Evolutionary conservation across 1,140 invertebrate genomes (phyloP).

Genomic region (Grapholita molesta): DNA sequence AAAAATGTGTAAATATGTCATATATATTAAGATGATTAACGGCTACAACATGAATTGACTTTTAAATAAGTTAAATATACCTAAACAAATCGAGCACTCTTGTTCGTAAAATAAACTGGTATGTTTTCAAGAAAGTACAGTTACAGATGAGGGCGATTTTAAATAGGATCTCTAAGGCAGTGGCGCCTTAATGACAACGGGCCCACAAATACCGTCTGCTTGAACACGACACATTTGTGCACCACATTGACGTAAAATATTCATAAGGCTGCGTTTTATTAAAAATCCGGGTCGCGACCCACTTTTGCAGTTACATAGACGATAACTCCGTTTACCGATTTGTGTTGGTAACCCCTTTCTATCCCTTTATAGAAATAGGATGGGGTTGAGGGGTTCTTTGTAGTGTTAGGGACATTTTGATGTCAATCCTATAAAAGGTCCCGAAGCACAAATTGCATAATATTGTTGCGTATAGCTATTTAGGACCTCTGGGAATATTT

Average conservation of each 20-base stretch:
- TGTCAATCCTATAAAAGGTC: neutral
- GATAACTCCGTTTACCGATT: neutral
- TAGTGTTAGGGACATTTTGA: neutral
- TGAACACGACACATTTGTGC: neutral
- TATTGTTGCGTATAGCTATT: neutral
- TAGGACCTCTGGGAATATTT: neutral
- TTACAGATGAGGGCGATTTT: too few species aligned
- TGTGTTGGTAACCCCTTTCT: neutral
- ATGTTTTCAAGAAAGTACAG: too few species aligned
- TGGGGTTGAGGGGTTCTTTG: neutral
- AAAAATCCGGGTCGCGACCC: slow-evolving; percentile 6
- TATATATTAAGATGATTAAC: too few species aligned
- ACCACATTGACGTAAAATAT: neutral
- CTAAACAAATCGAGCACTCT: too few species aligned
- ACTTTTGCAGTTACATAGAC: neutral
- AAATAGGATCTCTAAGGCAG: too few species aligned
- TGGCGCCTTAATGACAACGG: neutral
- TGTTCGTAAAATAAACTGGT: too few species aligned
- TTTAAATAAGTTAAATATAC: too few species aligned
- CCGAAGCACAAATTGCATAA: neutral
- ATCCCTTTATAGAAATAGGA: neutral
- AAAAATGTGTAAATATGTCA: too few species aligned
- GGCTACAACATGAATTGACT: too few species aligned
- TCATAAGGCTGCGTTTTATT: neutral
- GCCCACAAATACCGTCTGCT: too few species aligned